These are phyloP conservation scores for Mesorhabditis spiculigera DNA, from an alignment of 2,888 invertebrate genomes.

Conservation along the genomic window DNA sequence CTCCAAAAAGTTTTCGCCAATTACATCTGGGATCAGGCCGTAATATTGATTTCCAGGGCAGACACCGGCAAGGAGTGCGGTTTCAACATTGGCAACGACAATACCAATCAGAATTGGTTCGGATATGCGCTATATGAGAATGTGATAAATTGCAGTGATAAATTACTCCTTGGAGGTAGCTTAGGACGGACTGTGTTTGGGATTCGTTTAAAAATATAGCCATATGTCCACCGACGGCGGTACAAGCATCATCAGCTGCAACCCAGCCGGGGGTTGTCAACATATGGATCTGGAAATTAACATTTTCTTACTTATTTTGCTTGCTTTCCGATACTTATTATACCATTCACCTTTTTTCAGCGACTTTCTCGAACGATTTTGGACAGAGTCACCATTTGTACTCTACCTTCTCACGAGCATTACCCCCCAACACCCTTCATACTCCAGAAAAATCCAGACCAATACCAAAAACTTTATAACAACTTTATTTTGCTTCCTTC, in stretches of 20 bases:
- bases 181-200: slow-evolving; percentile 10
- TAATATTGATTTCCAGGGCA: slow-evolving; percentile 37
- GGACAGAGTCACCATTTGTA: no score
- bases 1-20: background rate
- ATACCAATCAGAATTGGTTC: slow-evolving; percentile 40
- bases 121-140: background rate
- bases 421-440: no score
- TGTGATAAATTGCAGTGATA: background rate
- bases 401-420: no score
- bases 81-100: slow-evolving; percentile 37
- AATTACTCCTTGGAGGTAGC: slow-evolving; percentile 18
- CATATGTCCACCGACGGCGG: slow-evolving; percentile 34
- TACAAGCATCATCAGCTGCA: slow-evolving; percentile 34
- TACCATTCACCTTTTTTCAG: no score
- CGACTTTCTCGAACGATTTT: no score
- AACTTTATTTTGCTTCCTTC: no score
- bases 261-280: slow-evolving; percentile 24
- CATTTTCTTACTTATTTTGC: no score
- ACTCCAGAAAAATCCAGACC: no score
- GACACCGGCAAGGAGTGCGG: slow-evolving; percentile 26
- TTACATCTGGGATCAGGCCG: slow-evolving; percentile 13
- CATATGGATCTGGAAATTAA: no score
- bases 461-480: no score
- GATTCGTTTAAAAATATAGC: slow-evolving; percentile 24
- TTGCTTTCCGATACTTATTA: no score